These are phyloP conservation scores for Pelodiscus sinensis DNA, from an alignment of 2,113 vertebrate species.

Conservation along the genomic window DNA sequence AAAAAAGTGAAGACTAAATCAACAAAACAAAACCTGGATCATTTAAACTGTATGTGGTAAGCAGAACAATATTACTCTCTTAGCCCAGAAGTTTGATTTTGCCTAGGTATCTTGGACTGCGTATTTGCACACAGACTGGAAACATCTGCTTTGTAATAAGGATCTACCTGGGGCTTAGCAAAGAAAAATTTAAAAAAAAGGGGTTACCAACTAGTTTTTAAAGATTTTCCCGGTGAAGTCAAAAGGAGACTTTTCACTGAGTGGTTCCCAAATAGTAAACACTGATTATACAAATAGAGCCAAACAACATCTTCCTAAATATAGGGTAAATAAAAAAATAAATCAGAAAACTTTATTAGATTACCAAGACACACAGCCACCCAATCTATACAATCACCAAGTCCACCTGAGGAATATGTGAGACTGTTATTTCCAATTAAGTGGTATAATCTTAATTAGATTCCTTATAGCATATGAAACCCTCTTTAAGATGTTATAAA, in stretches of 20 bases:
- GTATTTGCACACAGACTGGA: neutral
- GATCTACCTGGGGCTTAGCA: fast-evolving
- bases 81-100: neutral
- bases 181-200: neutral
- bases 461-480: neutral
- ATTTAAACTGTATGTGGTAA: neutral
- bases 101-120: neutral
- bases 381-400: neutral
- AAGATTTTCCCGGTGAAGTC: neutral
- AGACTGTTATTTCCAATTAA: too few relatives aligned
- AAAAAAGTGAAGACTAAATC: neutral
- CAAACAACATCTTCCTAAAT: neutral
- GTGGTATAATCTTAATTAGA: neutral
- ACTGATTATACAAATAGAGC: fast-evolving
- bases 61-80: neutral
- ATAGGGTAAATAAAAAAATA: neutral
- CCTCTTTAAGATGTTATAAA: neutral
- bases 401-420: neutral
- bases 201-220: neutral
- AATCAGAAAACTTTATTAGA: neutral
- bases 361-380: neutral
- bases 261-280: neutral
- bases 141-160: neutral
- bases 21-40: neutral
- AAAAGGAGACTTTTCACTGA: neutral